Evolutionary conservation across 2,797 vertebrate species (phyloP).

Genomic region (Borostomias antarcticus): DNA sequence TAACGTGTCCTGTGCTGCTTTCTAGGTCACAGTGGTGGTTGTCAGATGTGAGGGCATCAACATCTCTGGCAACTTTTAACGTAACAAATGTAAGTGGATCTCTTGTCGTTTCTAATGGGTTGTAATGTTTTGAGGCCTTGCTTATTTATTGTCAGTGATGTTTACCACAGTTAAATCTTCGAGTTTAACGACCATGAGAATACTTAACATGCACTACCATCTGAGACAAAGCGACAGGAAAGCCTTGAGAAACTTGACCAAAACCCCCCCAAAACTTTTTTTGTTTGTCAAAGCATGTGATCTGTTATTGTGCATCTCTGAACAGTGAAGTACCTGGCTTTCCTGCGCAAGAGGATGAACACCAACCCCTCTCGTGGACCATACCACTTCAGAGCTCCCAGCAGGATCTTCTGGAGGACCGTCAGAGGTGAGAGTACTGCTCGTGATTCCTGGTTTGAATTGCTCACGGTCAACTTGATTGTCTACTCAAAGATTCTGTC

Average conservation of each 20-base stretch:
- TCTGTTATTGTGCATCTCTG: too few relatives aligned
- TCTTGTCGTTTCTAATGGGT: neutral
- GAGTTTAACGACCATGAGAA: constrained; percentile 82
- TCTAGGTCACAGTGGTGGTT: constrained; percentile 90
- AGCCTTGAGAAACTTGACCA: too few relatives aligned
- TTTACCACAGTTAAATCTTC: constrained; percentile 46
- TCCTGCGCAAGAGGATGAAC: constrained; percentile 95
- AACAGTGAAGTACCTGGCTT: constrained; percentile 91
- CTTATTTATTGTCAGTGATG: constrained; percentile 76
- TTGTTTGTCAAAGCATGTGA: too few relatives aligned
- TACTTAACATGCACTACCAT: constrained; percentile 85
- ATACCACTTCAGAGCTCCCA: constrained; percentile 93
- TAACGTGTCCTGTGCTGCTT: neutral
- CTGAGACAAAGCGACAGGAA: constrained; percentile 72
- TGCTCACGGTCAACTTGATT: too few relatives aligned
- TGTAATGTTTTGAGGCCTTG: neutral
- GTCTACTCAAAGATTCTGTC: too few relatives aligned
- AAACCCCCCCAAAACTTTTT: too few relatives aligned
- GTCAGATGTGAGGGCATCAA: constrained; percentile 96
- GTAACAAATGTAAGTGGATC: constrained; percentile 88
- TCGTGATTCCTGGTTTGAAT: too few relatives aligned
- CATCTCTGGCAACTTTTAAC: constrained; percentile 96
- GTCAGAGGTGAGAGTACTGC: constrained; percentile 84
- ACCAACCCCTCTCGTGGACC: constrained; percentile 96
- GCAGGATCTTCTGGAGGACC: constrained; percentile 94